A percentile compares a stretch with the other conserved stretches of the same genome.
phyloP scores from a whole-genome alignment of 2,113 vertebrate genomes.

The Nematolebias whitei region DNA sequence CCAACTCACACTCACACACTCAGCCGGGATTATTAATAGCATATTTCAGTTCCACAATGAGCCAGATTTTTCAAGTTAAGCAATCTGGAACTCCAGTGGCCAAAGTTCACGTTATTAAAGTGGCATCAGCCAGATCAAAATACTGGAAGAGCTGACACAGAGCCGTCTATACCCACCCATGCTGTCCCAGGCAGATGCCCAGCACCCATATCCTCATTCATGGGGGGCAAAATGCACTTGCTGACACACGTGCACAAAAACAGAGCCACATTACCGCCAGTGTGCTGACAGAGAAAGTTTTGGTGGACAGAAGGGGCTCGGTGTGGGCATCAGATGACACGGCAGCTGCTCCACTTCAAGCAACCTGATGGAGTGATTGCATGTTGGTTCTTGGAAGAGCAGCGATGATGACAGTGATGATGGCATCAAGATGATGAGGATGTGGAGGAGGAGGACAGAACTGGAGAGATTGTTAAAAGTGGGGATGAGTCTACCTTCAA shows the following conservation, averaged over 20 bases:
- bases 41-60: conserved; percentile 73
- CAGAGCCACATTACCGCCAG: conserved; percentile 49
- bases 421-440: conserved; percentile 21
- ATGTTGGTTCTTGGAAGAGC: conserved; percentile 33
- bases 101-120: conserved; percentile 60
- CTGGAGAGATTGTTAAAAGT: conserved; percentile 27
- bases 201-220: conserved; percentile 49
- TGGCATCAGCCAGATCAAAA: conserved; percentile 50
- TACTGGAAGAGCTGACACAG: conserved; percentile 33
- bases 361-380: conserved; percentile 58
- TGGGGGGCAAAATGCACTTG: conserved; percentile 12
- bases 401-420: conserved; percentile 7
- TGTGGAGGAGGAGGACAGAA: conserved; percentile 12
- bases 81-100: conserved; percentile 45
- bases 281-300: conserved; percentile 56
- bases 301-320: conserved; percentile 55
- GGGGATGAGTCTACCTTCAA: conserved; percentile 1
- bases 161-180: not conserved
- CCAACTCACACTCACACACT: conserved; percentile 49
- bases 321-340: conserved; percentile 57
- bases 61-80: conserved; percentile 60
- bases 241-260: conserved; percentile 39
- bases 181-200: conserved; percentile 14
- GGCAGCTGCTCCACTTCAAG: conserved; percentile 50
- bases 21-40: conserved; percentile 69